These are phyloP conservation scores for Dynastes tityus DNA, from an alignment of 2,888 invertebrate genomes.

Conservation along the genomic window DNA sequence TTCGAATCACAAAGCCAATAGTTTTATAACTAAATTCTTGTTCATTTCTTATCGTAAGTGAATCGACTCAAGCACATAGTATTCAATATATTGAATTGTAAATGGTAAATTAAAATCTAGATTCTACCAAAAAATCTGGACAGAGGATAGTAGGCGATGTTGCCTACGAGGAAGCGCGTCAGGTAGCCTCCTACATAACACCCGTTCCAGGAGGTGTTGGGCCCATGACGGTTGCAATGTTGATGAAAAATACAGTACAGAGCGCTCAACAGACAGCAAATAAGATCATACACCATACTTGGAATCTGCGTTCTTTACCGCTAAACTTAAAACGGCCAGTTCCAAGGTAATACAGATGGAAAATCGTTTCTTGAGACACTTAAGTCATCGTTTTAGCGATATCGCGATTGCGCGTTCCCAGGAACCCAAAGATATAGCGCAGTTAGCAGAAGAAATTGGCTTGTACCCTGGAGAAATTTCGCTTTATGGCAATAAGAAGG, in stretches of 20 bases:
- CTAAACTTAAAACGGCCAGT: slow-evolving; percentile 81
- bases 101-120: slow-evolving; percentile 68
- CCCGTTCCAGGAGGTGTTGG: slow-evolving; percentile 98
- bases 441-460: slow-evolving; percentile 89
- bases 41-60: background rate
- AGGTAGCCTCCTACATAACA: slow-evolving; percentile 90
- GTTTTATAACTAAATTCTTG: no score
- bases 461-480: slow-evolving; percentile 86
- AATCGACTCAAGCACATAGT: background rate
- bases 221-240: slow-evolving; percentile 99
- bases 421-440: slow-evolving; percentile 86
- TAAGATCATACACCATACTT: slow-evolving; percentile 74
- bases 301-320: slow-evolving; percentile 82
- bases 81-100: background rate
- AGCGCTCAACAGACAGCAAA: slow-evolving; percentile 81
- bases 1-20: no score
- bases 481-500: slow-evolving; percentile 94
- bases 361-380: slow-evolving; percentile 22
- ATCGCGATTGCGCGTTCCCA: slow-evolving; percentile 92
- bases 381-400: slow-evolving; percentile 76
- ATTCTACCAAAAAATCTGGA: slow-evolving; percentile 84
- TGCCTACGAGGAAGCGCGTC: slow-evolving; percentile 84
- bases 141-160: slow-evolving; percentile 96
- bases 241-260: slow-evolving; percentile 94
- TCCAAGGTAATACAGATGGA: slow-evolving; percentile 78